Conservation (phyloP, 2,888 invertebrate genomes). For the Parnassius apollo region DNA sequence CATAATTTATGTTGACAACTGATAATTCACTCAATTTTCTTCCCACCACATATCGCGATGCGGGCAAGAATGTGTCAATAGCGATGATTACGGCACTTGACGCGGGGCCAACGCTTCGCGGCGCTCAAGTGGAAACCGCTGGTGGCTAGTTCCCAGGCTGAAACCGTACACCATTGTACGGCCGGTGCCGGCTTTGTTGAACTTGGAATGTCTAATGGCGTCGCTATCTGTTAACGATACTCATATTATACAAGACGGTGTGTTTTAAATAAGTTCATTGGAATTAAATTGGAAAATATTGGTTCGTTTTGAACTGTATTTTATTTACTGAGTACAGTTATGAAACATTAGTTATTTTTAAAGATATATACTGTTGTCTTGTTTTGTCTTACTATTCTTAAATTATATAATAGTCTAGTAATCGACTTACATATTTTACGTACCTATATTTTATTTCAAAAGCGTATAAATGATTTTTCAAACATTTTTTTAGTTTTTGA, state of each 20-base stretch:
- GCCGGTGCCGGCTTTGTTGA: conserved; percentile 32
- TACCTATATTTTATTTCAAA: too few relatives aligned
- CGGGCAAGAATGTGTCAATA: conserved; percentile 23
- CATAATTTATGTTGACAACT: too few relatives aligned
- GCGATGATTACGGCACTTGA: conserved; percentile 23
- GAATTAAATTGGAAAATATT: too few relatives aligned
- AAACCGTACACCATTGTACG: conserved; percentile 55
- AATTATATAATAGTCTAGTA: too few relatives aligned
- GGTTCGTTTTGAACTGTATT: too few relatives aligned
- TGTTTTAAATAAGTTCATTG: neutral
- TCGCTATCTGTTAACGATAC: conserved; percentile 6
- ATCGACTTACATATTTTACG: too few relatives aligned
- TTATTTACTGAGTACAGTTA: too few relatives aligned
- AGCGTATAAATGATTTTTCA: too few relatives aligned
- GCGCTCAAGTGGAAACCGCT: conserved; percentile 45
- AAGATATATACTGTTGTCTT: too few relatives aligned
- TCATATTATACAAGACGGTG: neutral
- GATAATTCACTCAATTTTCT: conserved; percentile 3
- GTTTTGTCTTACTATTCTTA: too few relatives aligned
- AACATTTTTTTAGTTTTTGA: too few relatives aligned
- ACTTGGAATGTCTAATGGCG: conserved; percentile 19
- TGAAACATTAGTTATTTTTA: too few relatives aligned
- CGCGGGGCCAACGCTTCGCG: conserved; percentile 9
- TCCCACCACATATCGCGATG: conserved; percentile 19
- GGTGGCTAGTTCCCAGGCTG: conserved; percentile 56